Evolutionary conservation across 2,113 vertebrate genomes (phyloP), one percentile per base, ranked within the genome.

Genomic region (Prietella phreatophila): DNA sequence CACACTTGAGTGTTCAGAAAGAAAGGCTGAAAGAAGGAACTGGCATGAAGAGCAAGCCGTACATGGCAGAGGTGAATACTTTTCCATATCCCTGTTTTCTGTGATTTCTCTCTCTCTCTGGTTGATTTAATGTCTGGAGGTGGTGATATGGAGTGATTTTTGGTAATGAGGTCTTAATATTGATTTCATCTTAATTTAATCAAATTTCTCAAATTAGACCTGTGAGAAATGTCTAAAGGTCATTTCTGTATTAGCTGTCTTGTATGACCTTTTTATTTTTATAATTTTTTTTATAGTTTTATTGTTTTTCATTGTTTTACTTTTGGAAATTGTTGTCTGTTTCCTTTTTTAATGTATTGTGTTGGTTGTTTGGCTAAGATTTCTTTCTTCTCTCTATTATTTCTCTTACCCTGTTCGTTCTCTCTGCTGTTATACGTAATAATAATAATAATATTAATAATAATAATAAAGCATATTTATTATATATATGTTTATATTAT

Each of bases 21-120:
- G 65, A 85, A 56, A 61, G 82, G 83, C 91, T 82, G 65, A 90
- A 67, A 83, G 87, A 82, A 67, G 82, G 39, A 91, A 71, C 85
- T 80, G 87, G 87, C 33, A 85, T 60, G 84, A 82, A 78, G 87
- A 90, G 87, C 79, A 19, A 71, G 80, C 82, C 91, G 92, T 95
- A 92, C 94, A 96, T 96, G 95, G 95, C 94, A 93, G 93, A 95
- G 95, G 95, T 95, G 91, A 95, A 92, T 14, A 27, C 53, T 79
- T 76, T 80, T 25, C 13, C 39, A 27, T 50, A 13, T 9, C n/a
- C 19, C 42, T 86, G 56, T 27, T 69, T 83, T 47, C 36, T 47
- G 6, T n/a, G n/a, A 25, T 36, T 17, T 20, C 69, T 36, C 69
- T 39, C 69, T 39, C 71, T 39, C 19, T 39, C 36, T 30, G 14